Percentiles rank a stretch among this genome's conserved stretches.
phyloP scores from a whole-genome alignment of 2,797 vertebrate genomes.

The Tolypeutes matacus region DNA sequence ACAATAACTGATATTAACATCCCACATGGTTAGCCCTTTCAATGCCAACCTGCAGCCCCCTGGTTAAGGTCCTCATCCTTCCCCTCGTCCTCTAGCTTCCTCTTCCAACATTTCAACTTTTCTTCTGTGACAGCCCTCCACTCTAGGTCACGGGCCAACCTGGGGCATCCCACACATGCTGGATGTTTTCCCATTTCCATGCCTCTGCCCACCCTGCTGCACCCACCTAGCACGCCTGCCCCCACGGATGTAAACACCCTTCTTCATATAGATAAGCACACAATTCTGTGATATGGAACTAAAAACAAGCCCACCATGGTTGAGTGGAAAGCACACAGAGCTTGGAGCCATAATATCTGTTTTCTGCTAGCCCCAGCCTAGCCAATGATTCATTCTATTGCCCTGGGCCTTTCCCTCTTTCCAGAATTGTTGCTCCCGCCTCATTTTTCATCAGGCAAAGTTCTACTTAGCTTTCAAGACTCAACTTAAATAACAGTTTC shows the following conservation, averaged over 20 bases:
- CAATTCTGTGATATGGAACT: rapidly evolving
- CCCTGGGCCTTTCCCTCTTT: neutral
- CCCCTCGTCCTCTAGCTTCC: neutral
- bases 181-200: neutral
- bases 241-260: neutral
- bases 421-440: neutral
- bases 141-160: neutral
- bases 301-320: neutral
- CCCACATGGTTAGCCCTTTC: neutral
- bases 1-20: neutral
- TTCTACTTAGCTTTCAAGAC: neutral
- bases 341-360: neutral
- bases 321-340: neutral
- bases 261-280: neutral
- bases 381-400: neutral
- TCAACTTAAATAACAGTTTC: constrained; percentile 23
- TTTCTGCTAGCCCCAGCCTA: neutral
- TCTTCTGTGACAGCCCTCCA: neutral
- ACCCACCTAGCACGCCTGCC: neutral
- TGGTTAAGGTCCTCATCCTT: neutral
- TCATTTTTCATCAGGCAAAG: neutral
- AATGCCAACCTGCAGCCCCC: neutral
- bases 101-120: neutral
- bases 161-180: neutral
- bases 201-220: neutral